Evolutionary conservation across 2,113 vertebrate species (phyloP).

Genomic region (Trogon melanurus): DNA sequence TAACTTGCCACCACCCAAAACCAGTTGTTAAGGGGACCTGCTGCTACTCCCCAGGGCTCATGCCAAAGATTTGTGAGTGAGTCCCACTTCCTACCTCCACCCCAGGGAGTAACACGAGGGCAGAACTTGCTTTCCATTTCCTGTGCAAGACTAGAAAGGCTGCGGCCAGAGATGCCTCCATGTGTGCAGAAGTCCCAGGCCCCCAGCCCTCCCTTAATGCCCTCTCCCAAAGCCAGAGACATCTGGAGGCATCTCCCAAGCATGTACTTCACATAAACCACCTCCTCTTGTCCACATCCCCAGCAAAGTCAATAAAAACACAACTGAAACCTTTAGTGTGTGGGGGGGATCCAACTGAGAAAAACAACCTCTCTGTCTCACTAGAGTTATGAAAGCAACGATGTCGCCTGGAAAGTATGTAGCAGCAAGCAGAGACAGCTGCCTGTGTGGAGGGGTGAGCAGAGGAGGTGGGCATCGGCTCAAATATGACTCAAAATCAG

Average conservation of each 20-base stretch:
- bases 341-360: slow-evolving; percentile 27
- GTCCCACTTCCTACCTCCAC: background rate
- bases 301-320: slow-evolving; percentile 31
- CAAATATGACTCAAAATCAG: slow-evolving; percentile 68
- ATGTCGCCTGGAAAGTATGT: slow-evolving; percentile 73
- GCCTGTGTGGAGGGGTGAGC: background rate
- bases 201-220: background rate
- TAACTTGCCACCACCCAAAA: background rate
- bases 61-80: background rate
- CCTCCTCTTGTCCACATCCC: background rate
- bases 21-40: background rate
- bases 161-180: background rate
- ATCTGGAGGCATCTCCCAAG: background rate
- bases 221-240: background rate
- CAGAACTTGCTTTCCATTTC: background rate
- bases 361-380: slow-evolving; percentile 40
- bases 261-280: background rate
- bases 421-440: slow-evolving; percentile 38
- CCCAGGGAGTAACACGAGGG: background rate
- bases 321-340: background rate
- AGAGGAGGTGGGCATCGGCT: slow-evolving; percentile 20
- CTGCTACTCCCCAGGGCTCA: background rate
- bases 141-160: background rate
- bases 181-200: background rate
- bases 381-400: slow-evolving; percentile 52